phyloP scores from a whole-genome alignment of 2,113 vertebrate genomes.

The Sylvietta virens region DNA sequence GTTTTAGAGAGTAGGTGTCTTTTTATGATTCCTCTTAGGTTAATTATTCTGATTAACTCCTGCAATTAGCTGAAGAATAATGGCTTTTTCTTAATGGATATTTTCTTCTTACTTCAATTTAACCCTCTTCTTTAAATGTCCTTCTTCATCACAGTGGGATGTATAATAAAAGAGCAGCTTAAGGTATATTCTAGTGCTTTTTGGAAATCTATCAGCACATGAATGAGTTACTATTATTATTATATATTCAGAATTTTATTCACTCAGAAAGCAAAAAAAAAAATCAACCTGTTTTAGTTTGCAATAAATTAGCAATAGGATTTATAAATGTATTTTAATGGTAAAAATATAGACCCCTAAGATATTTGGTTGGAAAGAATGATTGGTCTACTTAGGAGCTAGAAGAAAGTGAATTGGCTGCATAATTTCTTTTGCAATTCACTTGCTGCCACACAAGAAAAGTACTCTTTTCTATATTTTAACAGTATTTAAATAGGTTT shows the following conservation, averaged over 20 bases:
- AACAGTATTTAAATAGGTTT: not conserved
- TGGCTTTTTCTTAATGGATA: constrained; percentile 24
- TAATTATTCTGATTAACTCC: constrained; percentile 41
- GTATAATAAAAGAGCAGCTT: not conserved
- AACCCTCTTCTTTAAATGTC: not conserved
- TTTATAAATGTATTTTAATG: not conserved
- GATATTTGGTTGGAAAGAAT: not conserved
- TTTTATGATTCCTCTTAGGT: constrained; percentile 2
- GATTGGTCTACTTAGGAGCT: not conserved
- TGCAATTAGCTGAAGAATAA: constrained; percentile 35
- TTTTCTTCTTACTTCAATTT: constrained; percentile 21
- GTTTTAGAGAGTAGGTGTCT: not conserved
- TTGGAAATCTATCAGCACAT: not conserved
- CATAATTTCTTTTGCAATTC: not conserved
- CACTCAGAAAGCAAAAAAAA: not conserved
- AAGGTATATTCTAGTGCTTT: not conserved
- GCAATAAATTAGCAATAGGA: not conserved
- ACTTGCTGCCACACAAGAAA: not conserved
- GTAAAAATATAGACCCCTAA: not conserved
- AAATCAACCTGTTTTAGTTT: not conserved
- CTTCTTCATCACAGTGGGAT: not conserved
- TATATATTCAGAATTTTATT: not conserved
- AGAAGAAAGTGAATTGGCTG: not conserved
- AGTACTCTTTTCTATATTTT: not conserved
- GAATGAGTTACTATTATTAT: not conserved